A percentile compares a stretch with the other conserved stretches of the same genome.
Conservation (phyloP, 2,113 vertebrate genomes). For the Chitala chitala region DNA sequence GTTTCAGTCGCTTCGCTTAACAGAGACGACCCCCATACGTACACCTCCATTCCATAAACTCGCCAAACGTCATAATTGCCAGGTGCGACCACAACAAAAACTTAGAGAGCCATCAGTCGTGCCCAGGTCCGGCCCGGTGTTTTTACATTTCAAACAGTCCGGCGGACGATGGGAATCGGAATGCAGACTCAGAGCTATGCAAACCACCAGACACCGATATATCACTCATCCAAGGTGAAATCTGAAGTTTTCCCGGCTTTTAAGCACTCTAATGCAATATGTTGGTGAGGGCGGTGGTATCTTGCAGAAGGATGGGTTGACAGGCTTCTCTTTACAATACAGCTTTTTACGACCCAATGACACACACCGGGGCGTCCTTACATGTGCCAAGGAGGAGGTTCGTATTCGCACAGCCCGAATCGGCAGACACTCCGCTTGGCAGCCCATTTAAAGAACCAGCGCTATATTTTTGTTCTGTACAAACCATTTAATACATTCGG, state of each 20-base stretch:
- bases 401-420: slow-evolving; percentile 21
- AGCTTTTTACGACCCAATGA: slow-evolving; percentile 1
- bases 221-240: neutral
- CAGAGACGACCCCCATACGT: neutral
- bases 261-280: neutral
- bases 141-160: neutral
- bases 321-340: neutral
- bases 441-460: slow-evolving; percentile 51
- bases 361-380: neutral
- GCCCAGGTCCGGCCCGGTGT: neutral
- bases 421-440: slow-evolving; percentile 41
- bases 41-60: slow-evolving; percentile 22
- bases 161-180: neutral
- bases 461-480: neutral
- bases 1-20: neutral
- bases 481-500: too few relatives aligned
- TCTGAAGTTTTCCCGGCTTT: neutral
- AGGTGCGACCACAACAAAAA: neutral
- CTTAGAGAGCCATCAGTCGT: neutral
- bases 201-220: neutral
- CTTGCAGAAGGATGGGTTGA: neutral
- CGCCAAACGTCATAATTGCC: slow-evolving; percentile 14
- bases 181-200: neutral
- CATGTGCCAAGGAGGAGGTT: slow-evolving; percentile 25
- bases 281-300: slow-evolving; percentile 1